phyloP scores from a whole-genome alignment of 1,140 invertebrate genomes.

The Scylla paramamosain region DNA sequence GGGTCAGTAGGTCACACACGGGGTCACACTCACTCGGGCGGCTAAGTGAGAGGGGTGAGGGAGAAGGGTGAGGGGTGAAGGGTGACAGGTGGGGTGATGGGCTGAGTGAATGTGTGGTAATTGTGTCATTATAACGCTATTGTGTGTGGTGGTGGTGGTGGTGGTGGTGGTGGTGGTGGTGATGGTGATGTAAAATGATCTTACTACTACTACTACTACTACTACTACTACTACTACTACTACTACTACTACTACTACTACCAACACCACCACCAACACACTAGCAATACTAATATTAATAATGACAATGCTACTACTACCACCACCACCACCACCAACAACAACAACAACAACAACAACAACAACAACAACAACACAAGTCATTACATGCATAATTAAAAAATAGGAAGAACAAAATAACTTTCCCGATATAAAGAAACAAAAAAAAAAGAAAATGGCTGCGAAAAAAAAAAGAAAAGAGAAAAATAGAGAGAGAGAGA shows the following conservation, averaged over 20 bases:
- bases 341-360: neutral
- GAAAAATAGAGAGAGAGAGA: no score
- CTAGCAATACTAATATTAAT: neutral
- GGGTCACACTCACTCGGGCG: no score
- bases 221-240: conserved; percentile 6
- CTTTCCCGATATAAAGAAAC: no score
- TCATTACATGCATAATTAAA: no score
- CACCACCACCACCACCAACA: neutral
- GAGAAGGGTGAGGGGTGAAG: neutral
- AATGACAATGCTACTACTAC: neutral
- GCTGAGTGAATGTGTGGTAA: neutral
- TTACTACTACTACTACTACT: neutral
- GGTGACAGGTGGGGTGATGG: neutral
- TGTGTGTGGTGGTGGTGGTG: neutral
- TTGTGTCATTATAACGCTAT: neutral
- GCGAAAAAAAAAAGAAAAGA: no score
- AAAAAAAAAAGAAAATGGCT: no score
- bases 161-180: neutral
- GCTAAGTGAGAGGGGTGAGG: neutral
- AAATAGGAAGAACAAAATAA: no score
- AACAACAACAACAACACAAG: neutral
- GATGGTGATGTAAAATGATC: neutral
- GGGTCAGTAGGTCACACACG: no score
- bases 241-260: conserved; percentile 7
- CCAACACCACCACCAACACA: neutral